Evolutionary conservation across 2,888 invertebrate genomes (phyloP).

Genomic region (Andrena trimmerana): DNA sequence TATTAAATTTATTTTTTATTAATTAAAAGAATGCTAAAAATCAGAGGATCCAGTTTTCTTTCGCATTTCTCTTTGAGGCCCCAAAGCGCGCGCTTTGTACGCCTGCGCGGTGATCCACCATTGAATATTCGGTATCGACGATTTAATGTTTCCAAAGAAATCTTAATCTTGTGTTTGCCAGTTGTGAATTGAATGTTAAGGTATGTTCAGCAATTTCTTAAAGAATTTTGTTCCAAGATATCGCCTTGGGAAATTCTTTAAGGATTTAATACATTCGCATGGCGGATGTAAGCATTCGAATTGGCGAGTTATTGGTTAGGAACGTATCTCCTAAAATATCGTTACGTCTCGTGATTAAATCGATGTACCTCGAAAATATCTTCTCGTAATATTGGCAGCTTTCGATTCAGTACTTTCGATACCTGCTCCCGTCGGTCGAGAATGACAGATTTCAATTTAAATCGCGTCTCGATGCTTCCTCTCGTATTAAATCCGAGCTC

Average conservation of each 20-base stretch:
- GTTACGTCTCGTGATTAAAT: conserved; percentile 23
- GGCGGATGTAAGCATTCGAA: conserved; percentile 3
- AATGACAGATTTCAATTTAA: conserved; percentile 28
- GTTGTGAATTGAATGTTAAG: background rate
- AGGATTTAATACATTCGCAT: background rate
- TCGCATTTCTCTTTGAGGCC: background rate
- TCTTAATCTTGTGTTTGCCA: background rate
- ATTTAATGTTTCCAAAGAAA: background rate
- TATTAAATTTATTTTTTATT: background rate
- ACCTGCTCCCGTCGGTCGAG: conserved; percentile 46
- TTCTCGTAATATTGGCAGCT: conserved; percentile 62
- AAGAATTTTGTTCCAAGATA: background rate
- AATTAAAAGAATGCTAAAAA: background rate
- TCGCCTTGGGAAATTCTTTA: background rate
- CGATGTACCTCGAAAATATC: conserved; percentile 36
- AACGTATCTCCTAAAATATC: conserved; percentile 42
- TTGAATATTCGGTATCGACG: background rate
- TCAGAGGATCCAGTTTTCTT: background rate
- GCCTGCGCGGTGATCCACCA: background rate
- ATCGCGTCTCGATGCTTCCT: background rate
- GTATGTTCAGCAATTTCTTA: background rate
- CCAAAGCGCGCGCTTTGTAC: background rate
- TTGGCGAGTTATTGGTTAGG: conserved; percentile 25
- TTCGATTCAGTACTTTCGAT: conserved; percentile 72
- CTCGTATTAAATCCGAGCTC: background rate